Evolutionary conservation across 2,888 invertebrate species (phyloP), one percentile per base, ranked within the genome.

Genomic region (Spilarctia lutea): DNA sequence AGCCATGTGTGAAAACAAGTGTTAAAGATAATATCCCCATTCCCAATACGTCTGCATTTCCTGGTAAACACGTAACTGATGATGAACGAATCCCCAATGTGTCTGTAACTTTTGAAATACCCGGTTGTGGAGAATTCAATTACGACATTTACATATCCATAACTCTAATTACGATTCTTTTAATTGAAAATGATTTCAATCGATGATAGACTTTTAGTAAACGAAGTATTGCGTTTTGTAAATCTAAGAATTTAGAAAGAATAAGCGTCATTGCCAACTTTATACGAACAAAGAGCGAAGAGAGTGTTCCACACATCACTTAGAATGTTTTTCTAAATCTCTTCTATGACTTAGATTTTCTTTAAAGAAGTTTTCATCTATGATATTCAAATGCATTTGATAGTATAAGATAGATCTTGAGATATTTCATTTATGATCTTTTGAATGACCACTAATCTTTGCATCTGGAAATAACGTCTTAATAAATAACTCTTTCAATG

Each of bases 1-100:
- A 65, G 72, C 76, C 76, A 76, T 60, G 73, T 76, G 73, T 73
- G 56, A 76, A 71, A 74, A 76, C 73, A 74, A 71, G 63, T 70
- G 72, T 68, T 45, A 65, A 69, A 30, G 42, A 70, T 56, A 63
- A 73, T 56, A 73, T 52, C 60, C 48, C 52, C 35, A 67, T 39
- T 71, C 35, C 35, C 20, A 52, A 68, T 65, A 48, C 63, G 60
- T 52, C 27, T 52, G 71, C 30, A 42, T 33, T 63, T 42, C 39
- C 56, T 42, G 52, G 66, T 74, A 71, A 66, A 71, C 60, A 74
- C 33, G 33, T 18, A 30, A 52, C 35, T 65, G 39, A 35, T 52
- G 60, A 68, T 68, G 24, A 63, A 60, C 13, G 30, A 42, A 68
- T 56, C 30, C 42, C 30, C 42, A 56, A 60, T 60, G 27, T 35